Conservation (phyloP, 1,140 invertebrate genomes). For the Bactericera cockerelli region DNA sequence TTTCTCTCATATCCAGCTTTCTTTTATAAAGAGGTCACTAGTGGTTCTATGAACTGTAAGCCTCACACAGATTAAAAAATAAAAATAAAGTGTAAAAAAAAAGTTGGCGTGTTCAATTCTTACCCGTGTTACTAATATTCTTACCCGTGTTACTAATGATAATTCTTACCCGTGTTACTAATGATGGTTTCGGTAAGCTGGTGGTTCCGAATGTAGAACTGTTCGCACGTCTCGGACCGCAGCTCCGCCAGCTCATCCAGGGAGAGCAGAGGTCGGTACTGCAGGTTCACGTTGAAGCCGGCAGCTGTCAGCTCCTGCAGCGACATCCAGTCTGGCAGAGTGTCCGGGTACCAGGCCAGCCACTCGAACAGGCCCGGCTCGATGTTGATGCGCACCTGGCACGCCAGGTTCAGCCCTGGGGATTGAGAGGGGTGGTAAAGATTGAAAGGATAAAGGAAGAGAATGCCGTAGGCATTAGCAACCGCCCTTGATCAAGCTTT, state of each 20-base stretch:
- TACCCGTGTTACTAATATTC: no score
- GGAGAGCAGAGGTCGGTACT: slow-evolving; percentile 48
- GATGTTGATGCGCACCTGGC: slow-evolving; percentile 42
- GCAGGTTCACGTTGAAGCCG: slow-evolving; percentile 58
- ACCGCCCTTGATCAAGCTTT: no score
- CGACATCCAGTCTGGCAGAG: slow-evolving; percentile 64
- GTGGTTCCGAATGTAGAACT: slow-evolving; percentile 56
- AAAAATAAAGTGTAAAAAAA: slow-evolving; percentile 3
- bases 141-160: no score
- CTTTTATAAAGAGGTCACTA: no score
- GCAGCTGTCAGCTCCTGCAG: slow-evolving; percentile 48
- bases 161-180: slow-evolving; percentile 21
- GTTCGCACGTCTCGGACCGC: slow-evolving; percentile 42
- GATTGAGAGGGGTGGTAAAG: no score
- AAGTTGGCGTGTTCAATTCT: no score
- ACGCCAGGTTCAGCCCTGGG: slow-evolving; percentile 27
- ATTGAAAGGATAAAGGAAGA: no score
- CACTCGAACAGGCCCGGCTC: slow-evolving; percentile 87
- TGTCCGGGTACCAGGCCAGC: slow-evolving; percentile 74
- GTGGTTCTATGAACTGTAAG: background rate
- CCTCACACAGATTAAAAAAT: background rate
- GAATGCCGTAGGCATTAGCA: no score
- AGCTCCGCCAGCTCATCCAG: slow-evolving; percentile 36
- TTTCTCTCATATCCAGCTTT: no score
- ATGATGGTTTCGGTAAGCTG: slow-evolving; percentile 31